Evolutionary conservation across 2,797 vertebrate species (phyloP), one percentile per base, ranked within the genome.

Genomic region (Paedocypris micromegethes): DNA sequence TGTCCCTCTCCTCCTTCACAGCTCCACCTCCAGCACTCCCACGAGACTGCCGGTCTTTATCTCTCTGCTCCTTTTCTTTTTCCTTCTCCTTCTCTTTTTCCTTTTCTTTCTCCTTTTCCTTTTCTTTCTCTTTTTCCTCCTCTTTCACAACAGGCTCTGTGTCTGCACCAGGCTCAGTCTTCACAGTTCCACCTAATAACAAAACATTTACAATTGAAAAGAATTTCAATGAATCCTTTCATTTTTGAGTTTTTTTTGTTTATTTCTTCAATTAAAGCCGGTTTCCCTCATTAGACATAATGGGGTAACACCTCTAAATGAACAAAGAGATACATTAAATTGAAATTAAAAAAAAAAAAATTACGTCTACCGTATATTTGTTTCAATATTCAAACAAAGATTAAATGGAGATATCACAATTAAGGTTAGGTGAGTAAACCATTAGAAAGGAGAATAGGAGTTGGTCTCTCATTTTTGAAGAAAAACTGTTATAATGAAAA

Each of bases 71-170:
- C 4, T 83, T 85, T 46, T 88, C 90, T n/a, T 86, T 84, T 73
- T 87, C 87, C 56, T 86, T 86, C 0, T 90, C 74, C 59, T 87
- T 90, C 56, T 89, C 90, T 7, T 82, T 87, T 51, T 88, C 86
- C 3, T 83, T 85, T 38, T 93, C 93, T 62, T 86, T 84, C 74
- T 87, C 87, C 56, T 86, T 86, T 0, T 90, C 74, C 59, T 87
- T 90, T 56, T 92, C 91, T 48, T 92, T 90, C 51, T 93, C 92
- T 43, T 91, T 86, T 39, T 95, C 93, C 68, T 93, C 89, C 53
- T 95, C 94, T 73, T 93, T 93, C 9, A 92, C 83, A 0, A 81
- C 66, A 2, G 87, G 84, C 52, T 96, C 94, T 8, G 91, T 81
- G 54, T 96, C 94, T 3, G 51, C 47, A 38, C 85, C 85, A 0